Base-by-base conservation (phyloP, 2,888 invertebrate genomes). In the Erynnis tages region DNA sequence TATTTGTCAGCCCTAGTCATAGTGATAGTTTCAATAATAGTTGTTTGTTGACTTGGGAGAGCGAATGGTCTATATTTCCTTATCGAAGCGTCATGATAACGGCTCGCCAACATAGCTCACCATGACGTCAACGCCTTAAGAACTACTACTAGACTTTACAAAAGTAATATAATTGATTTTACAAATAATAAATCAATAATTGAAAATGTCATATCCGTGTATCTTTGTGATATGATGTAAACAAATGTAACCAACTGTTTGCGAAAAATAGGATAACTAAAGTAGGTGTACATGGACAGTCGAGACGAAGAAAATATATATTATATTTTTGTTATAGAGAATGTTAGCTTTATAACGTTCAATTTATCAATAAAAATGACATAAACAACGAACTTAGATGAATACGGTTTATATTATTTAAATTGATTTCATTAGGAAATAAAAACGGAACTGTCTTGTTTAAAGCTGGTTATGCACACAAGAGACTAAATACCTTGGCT, bases 161-260 rank as follows among this genome's bases (percentile, higher is more conserved):
- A 19, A 8, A 11, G 41, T 25, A 17, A 40, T 58, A 43, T 41
- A 43, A 58, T 54, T 48, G 43, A 52, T 3, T 53, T 41, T 35
- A 53, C 40, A 49, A 56, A 58, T 56, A 58, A 56, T 37, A 57
- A 54, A 59, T 55, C 52, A 48, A 54, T 54, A 54, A 56, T 50
- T 53, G 53, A 44, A 47, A n/a, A n/a, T n/a, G n/a, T n/a, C n/a
- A n/a, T n/a, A n/a, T n/a, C n/a, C n/a, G 45, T 30, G 11, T 6
- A 30, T 1, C 11, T 6, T 29, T 2, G 8, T 27, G 10, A 27
- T 10, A 27, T 27, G 4, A 27, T 1, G 2, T 27, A 25, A 25
- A 25, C 6, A 25, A 8, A 47, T 53, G 55, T 32, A 50, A 45
- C n/a, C 19, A n/a, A 29, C 10, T 17, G 16, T 29, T 6, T n/a